phyloP scores from a whole-genome alignment of 1,140 invertebrate species.

The Drosophila obscura region DNA sequence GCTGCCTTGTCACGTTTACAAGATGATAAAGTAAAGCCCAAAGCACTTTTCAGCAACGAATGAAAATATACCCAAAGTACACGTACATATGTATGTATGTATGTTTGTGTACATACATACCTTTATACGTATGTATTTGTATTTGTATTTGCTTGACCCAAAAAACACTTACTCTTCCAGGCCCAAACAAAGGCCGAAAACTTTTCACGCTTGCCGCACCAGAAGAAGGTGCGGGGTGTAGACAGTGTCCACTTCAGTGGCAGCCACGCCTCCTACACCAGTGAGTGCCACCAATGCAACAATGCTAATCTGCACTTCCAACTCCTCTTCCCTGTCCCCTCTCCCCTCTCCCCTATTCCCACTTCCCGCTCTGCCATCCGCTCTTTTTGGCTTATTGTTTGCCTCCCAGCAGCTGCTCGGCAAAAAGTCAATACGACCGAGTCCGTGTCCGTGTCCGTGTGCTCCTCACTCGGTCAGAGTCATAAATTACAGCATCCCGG shows the following conservation, averaged over 20 bases:
- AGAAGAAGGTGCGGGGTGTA: conserved; percentile 8
- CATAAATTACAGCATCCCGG: conserved; percentile 79
- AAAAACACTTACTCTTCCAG: conserved; percentile 42
- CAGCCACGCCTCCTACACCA: conserved; percentile 25
- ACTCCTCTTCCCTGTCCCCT: conserved; percentile 11
- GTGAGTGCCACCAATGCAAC: conserved; percentile 33
- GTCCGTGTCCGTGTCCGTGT: neutral
- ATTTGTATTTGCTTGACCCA: conserved; percentile 74
- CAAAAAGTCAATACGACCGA: conserved; percentile 70
- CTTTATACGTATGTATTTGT: too few relatives aligned
- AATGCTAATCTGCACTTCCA: conserved; percentile 56
- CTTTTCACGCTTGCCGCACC: conserved; percentile 38
- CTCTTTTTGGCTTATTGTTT: conserved; percentile 10
- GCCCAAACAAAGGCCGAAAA: conserved; percentile 70
- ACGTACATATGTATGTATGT: too few relatives aligned
- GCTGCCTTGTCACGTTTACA: conserved; percentile 76
- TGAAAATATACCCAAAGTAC: conserved; percentile 53
- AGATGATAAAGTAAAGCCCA: conserved; percentile 72
- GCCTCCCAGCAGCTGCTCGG: conserved; percentile 48
- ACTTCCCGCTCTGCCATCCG: neutral
- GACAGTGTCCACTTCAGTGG: conserved; percentile 71
- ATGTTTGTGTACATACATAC: too few relatives aligned
- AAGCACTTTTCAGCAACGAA: conserved; percentile 69
- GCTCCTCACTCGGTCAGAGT: conserved; percentile 69
- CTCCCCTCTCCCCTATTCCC: neutral